A percentile compares a stretch with the other conserved stretches of the same genome.
phyloP scores from a whole-genome alignment of 2,113 vertebrate genomes.

The Rhinopithecus roxellana region DNA sequence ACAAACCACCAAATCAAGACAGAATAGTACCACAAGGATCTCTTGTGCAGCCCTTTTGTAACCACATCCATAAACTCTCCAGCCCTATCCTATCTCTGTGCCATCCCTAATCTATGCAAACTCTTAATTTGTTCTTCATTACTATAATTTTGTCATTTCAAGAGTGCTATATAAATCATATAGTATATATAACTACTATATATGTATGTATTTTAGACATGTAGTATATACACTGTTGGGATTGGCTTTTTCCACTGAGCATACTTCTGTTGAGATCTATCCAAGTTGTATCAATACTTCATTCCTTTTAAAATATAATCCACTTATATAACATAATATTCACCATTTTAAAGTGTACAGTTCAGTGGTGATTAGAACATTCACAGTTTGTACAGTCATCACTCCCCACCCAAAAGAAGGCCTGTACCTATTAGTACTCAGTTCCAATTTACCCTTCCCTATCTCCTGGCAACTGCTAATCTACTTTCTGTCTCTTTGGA shows the following conservation, averaged over 20 bases:
- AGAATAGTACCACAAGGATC: neutral
- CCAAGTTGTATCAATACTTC: neutral
- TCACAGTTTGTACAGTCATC: too few species aligned
- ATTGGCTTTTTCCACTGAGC: neutral
- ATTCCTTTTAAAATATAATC: neutral
- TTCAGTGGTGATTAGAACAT: too few species aligned
- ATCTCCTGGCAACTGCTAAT: too few species aligned
- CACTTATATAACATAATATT: neutral
- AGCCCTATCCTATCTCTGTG: neutral
- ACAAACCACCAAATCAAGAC: neutral
- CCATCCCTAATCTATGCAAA: neutral
- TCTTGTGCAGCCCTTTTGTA: neutral
- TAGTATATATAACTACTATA: neutral
- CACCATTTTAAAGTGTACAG: too few species aligned
- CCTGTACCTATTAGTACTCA: too few species aligned
- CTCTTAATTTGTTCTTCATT: neutral
- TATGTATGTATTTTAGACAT: neutral
- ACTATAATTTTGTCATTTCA: neutral
- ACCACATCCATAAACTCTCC: neutral
- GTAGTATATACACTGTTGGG: neutral
- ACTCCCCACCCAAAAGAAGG: too few species aligned
- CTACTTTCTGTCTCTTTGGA: too few species aligned
- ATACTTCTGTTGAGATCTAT: neutral
- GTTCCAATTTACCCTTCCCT: too few species aligned
- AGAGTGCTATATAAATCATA: neutral